Conservation (phyloP, 2,797 vertebrate genomes). For the Fundulus diaphanus region DNA sequence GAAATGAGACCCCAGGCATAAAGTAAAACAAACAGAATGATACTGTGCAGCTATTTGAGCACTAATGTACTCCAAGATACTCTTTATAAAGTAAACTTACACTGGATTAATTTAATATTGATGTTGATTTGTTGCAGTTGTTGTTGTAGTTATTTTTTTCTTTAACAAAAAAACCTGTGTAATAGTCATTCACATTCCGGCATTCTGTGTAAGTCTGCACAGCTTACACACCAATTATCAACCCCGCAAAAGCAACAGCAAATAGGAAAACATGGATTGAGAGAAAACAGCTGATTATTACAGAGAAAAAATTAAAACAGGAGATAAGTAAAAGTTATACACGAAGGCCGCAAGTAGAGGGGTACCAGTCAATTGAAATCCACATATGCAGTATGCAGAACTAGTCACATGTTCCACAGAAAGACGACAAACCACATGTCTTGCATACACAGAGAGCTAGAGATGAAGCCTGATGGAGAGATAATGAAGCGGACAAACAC, state of each 20-base stretch:
- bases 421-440: constrained; percentile 9
- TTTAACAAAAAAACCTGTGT: background rate
- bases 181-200: background rate
- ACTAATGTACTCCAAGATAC: constrained; percentile 32
- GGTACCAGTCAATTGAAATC: constrained; percentile 18
- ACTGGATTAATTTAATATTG: constrained; percentile 30
- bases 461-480: background rate
- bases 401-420: constrained; percentile 36
- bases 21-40: constrained; percentile 21
- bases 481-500: constrained; percentile 1
- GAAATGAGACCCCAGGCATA: constrained; percentile 32
- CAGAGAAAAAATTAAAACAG: background rate
- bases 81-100: constrained; percentile 17
- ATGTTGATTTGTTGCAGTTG: constrained; percentile 17
- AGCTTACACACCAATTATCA: background rate
- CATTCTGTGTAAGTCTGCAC: background rate
- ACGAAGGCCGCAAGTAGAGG: constrained; percentile 45
- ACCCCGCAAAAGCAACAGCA: background rate
- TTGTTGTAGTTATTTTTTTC: background rate
- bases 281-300: constrained; percentile 2
- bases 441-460: constrained; percentile 14
- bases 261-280: background rate
- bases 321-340: constrained; percentile 18
- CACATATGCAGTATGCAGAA: constrained; percentile 31
- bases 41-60: constrained; percentile 14